A percentile compares a stretch with the other conserved stretches of the same genome.
Evolutionary conservation across 2,888 invertebrate species (phyloP).

Genomic region (Polydesmus complanatus): DNA sequence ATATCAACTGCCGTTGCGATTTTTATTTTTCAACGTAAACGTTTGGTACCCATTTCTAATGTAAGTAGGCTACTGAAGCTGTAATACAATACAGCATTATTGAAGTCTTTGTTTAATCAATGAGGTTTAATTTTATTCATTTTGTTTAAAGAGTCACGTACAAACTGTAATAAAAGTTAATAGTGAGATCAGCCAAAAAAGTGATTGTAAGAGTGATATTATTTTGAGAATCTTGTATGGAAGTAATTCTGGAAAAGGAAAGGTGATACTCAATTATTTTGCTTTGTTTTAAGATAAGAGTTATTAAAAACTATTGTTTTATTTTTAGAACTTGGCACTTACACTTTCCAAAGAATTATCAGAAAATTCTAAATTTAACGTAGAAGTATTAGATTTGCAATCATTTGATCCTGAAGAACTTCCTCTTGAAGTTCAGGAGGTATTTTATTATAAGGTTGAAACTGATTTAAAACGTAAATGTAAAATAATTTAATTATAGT

Average conservation of each 20-base stretch:
- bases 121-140: too few species aligned
- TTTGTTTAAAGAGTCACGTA: too few species aligned
- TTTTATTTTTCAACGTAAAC: too few species aligned
- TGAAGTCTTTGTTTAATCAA: too few species aligned
- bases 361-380: conserved; percentile 13
- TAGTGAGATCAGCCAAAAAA: too few species aligned
- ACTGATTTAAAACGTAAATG: background rate
- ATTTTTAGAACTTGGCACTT: conserved; percentile 25
- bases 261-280: conserved; percentile 20
- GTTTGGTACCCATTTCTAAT: too few species aligned
- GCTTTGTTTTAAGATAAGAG: background rate
- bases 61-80: too few species aligned
- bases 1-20: too few species aligned
- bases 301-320: background rate
- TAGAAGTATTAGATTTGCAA: conserved; percentile 24
- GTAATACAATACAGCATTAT: too few species aligned
- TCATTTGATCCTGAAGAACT: conserved; percentile 34
- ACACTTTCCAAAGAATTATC: conserved; percentile 18
- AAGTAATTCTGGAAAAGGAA: conserved; percentile 27
- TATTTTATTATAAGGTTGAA: conserved; percentile 18
- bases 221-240: too few species aligned
- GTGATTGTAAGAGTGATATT: too few species aligned
- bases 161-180: too few species aligned
- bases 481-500: background rate
- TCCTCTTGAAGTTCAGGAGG: conserved; percentile 23